Conservation (phyloP, 2,113 vertebrate species). For the Cyprinodon brontotheroides region DNA sequence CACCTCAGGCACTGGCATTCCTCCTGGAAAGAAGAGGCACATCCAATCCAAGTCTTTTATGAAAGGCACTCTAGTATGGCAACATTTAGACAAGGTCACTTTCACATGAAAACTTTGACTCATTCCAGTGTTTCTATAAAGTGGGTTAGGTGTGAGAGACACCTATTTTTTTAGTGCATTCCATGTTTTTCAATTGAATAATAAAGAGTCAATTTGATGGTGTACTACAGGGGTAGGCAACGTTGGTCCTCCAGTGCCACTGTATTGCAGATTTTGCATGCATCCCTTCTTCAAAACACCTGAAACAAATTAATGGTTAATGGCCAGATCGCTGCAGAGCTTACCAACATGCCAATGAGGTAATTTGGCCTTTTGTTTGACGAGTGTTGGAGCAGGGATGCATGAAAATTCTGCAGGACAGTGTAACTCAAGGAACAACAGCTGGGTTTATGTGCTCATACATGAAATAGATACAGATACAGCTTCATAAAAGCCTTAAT, state of each 20-base stretch:
- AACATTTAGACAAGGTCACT: conserved; percentile 13
- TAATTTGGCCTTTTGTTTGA: too few relatives aligned
- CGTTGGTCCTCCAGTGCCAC: too few relatives aligned
- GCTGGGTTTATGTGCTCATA: background rate
- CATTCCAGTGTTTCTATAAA: background rate
- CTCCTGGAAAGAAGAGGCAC: conserved; percentile 79
- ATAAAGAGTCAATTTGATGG: background rate
- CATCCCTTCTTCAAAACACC: too few relatives aligned
- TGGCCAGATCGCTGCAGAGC: too few relatives aligned
- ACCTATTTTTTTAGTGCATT: too few relatives aligned
- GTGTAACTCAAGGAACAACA: background rate
- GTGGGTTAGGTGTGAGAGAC: background rate
- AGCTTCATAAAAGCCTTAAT: background rate
- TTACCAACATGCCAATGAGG: too few relatives aligned
- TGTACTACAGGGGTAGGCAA: too few relatives aligned
- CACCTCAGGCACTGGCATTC: conserved; percentile 97
- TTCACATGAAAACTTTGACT: conserved; percentile 34
- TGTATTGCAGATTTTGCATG: too few relatives aligned
- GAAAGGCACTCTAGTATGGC: conserved; percentile 23
- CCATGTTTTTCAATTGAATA: background rate
- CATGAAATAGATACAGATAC: background rate
- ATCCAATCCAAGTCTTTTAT: conserved; percentile 37
- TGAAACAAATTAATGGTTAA: too few relatives aligned
- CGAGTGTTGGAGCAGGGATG: too few relatives aligned
- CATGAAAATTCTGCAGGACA: too few relatives aligned